phyloP scores from a whole-genome alignment of 2,113 vertebrate genomes.

The Podarcis muralis region DNA sequence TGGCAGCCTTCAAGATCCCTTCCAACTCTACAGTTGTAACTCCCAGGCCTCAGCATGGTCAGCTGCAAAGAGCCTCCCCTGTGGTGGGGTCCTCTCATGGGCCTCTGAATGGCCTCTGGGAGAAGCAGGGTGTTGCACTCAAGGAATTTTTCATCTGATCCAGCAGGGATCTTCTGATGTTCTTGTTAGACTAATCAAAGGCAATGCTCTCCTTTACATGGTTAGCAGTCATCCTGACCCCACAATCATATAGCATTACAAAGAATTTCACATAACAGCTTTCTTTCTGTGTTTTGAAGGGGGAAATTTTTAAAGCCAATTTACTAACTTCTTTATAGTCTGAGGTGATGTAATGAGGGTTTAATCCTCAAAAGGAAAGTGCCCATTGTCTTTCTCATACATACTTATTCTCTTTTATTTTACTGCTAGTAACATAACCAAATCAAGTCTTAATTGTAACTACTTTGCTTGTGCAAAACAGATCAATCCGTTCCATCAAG shows the following conservation, averaged over 20 bases:
- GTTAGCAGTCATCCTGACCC: background rate
- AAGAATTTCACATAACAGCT: background rate
- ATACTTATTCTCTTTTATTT: constrained; percentile 37
- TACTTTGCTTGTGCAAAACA: constrained; percentile 70
- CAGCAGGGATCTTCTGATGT: no score
- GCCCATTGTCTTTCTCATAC: constrained; percentile 6
- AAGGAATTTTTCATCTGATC: no score
- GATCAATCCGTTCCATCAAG: constrained; percentile 76
- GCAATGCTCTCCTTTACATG: background rate
- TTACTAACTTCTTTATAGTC: background rate
- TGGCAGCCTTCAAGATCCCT: no score
- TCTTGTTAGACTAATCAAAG: background rate
- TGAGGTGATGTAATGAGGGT: constrained; percentile 7
- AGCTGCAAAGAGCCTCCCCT: no score
- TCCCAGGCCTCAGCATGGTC: no score
- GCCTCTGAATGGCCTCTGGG: no score
- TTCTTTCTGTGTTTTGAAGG: background rate
- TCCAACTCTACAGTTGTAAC: no score
- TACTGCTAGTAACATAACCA: constrained; percentile 61
- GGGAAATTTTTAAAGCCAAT: background rate
- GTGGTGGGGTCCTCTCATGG: no score
- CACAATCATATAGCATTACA: background rate
- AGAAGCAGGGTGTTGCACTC: no score
- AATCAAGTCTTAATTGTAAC: constrained; percentile 71
- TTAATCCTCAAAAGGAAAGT: constrained; percentile 21